Percentiles rank a stretch among this genome's conserved stretches.
These are phyloP conservation scores for Anguilla obscura DNA, from an alignment of 2,797 vertebrate genomes.

Conservation along the genomic window DNA sequence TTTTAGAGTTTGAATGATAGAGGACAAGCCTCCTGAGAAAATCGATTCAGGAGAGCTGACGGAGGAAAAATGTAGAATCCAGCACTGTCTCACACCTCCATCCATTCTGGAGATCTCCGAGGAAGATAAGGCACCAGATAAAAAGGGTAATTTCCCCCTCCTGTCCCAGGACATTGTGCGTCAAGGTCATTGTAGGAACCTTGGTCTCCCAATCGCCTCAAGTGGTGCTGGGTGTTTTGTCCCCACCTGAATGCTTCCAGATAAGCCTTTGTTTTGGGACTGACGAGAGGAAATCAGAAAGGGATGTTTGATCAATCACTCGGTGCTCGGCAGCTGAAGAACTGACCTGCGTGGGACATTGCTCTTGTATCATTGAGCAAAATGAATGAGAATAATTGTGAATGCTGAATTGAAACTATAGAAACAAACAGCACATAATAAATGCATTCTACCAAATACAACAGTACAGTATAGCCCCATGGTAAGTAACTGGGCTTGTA, in stretches of 20 bases:
- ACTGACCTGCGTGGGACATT: neutral
- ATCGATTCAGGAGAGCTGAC: slow-evolving; percentile 4
- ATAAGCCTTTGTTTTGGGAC: slow-evolving; percentile 5
- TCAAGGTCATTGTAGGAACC: slow-evolving; percentile 24
- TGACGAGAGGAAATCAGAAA: neutral
- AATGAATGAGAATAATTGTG: neutral
- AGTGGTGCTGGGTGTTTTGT: neutral
- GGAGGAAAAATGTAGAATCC: slow-evolving; percentile 3
- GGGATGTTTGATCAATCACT: neutral
- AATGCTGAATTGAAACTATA: neutral
- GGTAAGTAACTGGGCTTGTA: no score
- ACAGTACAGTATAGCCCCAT: no score
- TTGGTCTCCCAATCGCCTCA: neutral
- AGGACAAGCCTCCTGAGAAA: neutral
- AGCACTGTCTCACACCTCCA: neutral
- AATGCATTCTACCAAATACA: neutral
- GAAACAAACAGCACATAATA: neutral
- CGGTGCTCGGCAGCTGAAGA: neutral
- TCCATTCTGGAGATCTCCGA: neutral
- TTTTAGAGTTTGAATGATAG: neutral
- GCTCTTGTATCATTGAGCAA: neutral
- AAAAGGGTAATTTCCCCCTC: slow-evolving; percentile 22
- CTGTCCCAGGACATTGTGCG: neutral
- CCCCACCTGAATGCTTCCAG: neutral
- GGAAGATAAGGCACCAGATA: slow-evolving; percentile 3